A percentile compares a stretch with the other conserved stretches of the same genome.
These are phyloP conservation scores for Tricholauxania praeusta DNA, from an alignment of 2,888 invertebrate species.

Conservation along the genomic window DNA sequence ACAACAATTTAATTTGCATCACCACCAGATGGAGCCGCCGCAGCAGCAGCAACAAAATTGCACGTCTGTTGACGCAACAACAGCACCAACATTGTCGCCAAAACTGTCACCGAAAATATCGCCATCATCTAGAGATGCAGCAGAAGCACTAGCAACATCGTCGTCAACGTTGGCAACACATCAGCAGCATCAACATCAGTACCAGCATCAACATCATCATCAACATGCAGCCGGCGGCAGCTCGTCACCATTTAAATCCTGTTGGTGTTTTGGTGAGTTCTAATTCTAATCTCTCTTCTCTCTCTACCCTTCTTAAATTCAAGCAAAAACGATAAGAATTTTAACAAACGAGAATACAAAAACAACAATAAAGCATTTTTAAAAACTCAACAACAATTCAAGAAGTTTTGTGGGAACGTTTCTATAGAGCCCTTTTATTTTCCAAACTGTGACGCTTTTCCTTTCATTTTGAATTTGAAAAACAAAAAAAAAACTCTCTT, in stretches of 20 bases:
- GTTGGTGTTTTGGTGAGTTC: slow-evolving; percentile 69
- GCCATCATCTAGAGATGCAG: slow-evolving; percentile 22
- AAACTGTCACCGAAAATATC: slow-evolving; percentile 9
- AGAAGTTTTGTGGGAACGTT: slow-evolving; percentile 46
- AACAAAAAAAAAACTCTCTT: background rate
- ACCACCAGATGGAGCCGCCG: slow-evolving; percentile 50
- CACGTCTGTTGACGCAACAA: slow-evolving; percentile 35
- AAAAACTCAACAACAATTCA: background rate
- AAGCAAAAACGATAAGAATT: slow-evolving; percentile 39
- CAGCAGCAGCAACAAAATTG: slow-evolving; percentile 42
- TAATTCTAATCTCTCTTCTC: slow-evolving; percentile 23
- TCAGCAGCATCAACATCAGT: slow-evolving; percentile 48
- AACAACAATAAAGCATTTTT: slow-evolving; percentile 20
- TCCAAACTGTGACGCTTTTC: background rate
- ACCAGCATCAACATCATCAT: slow-evolving; percentile 53
- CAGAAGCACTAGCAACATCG: slow-evolving; percentile 35
- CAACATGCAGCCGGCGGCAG: slow-evolving; percentile 51
- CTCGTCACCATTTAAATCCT: slow-evolving; percentile 62
- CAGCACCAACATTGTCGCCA: slow-evolving; percentile 28
- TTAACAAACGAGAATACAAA: slow-evolving; percentile 15
- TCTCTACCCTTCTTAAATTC: slow-evolving; percentile 53
- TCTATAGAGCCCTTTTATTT: slow-evolving; percentile 35
- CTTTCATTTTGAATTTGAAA: no score
- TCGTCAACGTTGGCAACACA: slow-evolving; percentile 33
- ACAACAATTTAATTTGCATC: slow-evolving; percentile 45